phyloP scores from a whole-genome alignment of 2,888 invertebrate genomes.

The Acleris emargana region DNA sequence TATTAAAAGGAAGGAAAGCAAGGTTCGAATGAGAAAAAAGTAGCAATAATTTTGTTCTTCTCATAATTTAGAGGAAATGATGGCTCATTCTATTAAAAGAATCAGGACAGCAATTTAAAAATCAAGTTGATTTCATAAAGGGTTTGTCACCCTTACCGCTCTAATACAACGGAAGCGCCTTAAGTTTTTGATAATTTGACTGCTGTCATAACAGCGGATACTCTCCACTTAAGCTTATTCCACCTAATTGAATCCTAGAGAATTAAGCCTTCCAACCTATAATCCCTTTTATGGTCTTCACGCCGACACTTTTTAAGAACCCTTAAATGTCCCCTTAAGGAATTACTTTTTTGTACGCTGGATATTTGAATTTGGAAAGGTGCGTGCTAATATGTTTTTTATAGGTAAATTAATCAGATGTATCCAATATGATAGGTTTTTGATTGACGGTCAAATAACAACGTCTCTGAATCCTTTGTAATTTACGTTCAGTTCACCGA shows the following conservation, averaged over 20 bases:
- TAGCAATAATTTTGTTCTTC: background rate
- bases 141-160: constrained; percentile 58
- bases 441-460: too few species aligned
- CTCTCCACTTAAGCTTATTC: constrained; percentile 81
- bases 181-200: constrained; percentile 71
- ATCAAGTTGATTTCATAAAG: constrained; percentile 46
- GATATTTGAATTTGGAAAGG: constrained; percentile 53
- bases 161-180: constrained; percentile 64
- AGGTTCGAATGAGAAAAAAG: background rate
- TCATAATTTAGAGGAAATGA: constrained; percentile 5
- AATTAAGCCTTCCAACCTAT: constrained; percentile 74
- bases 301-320: constrained; percentile 72
- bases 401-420: background rate
- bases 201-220: constrained; percentile 82
- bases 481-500: too few species aligned
- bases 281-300: constrained; percentile 79
- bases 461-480: too few species aligned
- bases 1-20: too few species aligned
- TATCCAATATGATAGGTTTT: too few species aligned
- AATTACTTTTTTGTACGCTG: constrained; percentile 62
- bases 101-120: constrained; percentile 35
- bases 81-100: constrained; percentile 11
- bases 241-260: constrained; percentile 82
- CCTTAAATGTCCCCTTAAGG: constrained; percentile 62
- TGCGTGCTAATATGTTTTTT: constrained; percentile 43